phyloP scores from a whole-genome alignment of 2,113 vertebrate genomes.

The Microcebus lehilahytsara region DNA sequence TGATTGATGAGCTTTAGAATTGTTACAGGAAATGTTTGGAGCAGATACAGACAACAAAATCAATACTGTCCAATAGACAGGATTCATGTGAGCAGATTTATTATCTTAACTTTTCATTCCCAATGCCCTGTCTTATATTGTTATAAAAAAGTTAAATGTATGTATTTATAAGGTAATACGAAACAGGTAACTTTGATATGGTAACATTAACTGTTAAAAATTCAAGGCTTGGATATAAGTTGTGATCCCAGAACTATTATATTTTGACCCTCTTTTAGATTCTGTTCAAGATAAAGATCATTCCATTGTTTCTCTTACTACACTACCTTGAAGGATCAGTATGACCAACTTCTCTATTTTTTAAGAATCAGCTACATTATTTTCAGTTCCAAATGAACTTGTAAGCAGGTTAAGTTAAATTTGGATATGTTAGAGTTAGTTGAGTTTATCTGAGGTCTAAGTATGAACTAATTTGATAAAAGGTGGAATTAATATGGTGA shows the following conservation, averaged over 20 bases:
- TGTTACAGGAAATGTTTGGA: conserved; percentile 61
- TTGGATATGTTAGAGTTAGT: neutral
- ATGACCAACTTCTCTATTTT: neutral
- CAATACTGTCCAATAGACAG: conserved; percentile 3
- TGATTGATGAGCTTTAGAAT: conserved; percentile 40
- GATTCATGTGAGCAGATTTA: conserved; percentile 28
- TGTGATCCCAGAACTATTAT: neutral
- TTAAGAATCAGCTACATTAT: neutral
- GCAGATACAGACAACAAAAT: conserved; percentile 28
- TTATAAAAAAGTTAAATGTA: conserved; percentile 5
- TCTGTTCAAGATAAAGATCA: neutral
- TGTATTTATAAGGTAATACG: conserved; percentile 1
- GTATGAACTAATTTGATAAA: neutral
- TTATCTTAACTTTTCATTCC: conserved; percentile 40
- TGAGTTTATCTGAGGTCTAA: neutral
- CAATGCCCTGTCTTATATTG: conserved; percentile 14
- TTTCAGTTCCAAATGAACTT: conserved; percentile 9
- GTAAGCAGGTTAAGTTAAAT: neutral
- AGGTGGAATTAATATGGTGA: neutral
- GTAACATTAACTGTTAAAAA: neutral
- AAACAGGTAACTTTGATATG: neutral
- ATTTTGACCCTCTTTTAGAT: neutral
- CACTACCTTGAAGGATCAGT: neutral
- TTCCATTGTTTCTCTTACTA: neutral
- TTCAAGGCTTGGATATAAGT: neutral